Base-by-base conservation (phyloP, 2,113 vertebrate species). In the Pogonocichla stellata region DNA sequence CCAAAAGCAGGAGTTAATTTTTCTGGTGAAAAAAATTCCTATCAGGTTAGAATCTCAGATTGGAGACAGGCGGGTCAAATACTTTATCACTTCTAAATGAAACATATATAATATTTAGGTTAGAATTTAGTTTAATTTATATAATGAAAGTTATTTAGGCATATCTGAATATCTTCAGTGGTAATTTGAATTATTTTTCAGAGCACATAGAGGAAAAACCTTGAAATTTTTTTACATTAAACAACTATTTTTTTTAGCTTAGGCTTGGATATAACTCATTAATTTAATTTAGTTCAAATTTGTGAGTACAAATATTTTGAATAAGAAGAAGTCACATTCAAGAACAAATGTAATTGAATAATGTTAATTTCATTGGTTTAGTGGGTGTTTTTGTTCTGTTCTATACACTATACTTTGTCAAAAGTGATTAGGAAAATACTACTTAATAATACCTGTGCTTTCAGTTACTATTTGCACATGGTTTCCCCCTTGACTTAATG, bases 231-330 rank as follows among this genome's bases (percentile, higher is more conserved):
- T 86, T 53, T 45, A 26, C 5, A 6, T 31, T 62, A 19, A 53
- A 0, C 2, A 0, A 13, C 29, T 28, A 6, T 38, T 40, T 33
- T 29, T 56, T 51, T 64, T 23, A 40, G 38, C 15, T 65, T 10
- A 28, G 45, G 5, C 20, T 58, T 86, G 9, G 16, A 58, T 78
- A 57, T 40, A 78, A 72, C 9, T 53, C 8, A 8, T 45, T 33
- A 2, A 33, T 53, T 80, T 60, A 36, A 43, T 50, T 64, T 45
- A 45, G 25, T 69, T 83, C 51, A 58, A 54, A 64, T 67, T 67
- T 89, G 8, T 58, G 8, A 78, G 36, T 54, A 58, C 3, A 17
- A 25, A 29, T 71, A 5, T 54, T 65, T 83, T 81, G 31, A 54
- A 10, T 54, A 31, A 70, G 43, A 62, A 5, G 16, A 36, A 73